These are phyloP conservation scores for Omphaloscelis lunosa DNA, from an alignment of 2,888 invertebrate genomes.

Conservation along the genomic window DNA sequence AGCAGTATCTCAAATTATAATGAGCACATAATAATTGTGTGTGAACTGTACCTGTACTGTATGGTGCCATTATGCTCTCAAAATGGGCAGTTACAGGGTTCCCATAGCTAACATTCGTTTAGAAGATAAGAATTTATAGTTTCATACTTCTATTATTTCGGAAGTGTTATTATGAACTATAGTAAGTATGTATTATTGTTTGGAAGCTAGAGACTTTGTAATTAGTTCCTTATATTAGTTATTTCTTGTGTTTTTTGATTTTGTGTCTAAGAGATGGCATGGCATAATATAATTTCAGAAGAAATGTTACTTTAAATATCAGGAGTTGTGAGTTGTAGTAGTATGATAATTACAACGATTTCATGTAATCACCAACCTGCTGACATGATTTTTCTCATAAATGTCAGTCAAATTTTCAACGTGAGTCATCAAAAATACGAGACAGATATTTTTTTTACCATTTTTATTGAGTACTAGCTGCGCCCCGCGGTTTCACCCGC, in stretches of 20 bases:
- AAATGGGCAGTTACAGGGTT: constrained; percentile 53
- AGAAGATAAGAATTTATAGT: constrained; percentile 54
- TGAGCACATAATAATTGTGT: constrained; percentile 41
- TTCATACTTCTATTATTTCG: constrained; percentile 45
- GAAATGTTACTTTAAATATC: neutral
- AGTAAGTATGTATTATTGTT: neutral
- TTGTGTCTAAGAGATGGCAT: neutral
- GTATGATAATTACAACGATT: neutral
- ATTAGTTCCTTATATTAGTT: neutral
- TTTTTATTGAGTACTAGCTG: no score
- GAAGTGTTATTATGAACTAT: constrained; percentile 21
- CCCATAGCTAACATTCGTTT: constrained; percentile 52
- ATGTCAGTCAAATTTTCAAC: constrained; percentile 15
- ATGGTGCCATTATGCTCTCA: constrained; percentile 42
- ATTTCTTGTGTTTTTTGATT: neutral
- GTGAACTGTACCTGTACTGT: constrained; percentile 43
- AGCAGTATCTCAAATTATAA: constrained; percentile 10
- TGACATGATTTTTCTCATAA: constrained; percentile 10
- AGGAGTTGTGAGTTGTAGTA: no score
- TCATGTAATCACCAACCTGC: constrained; percentile 5
- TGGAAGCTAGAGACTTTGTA: neutral
- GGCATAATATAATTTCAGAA: no score
- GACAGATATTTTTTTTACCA: neutral
- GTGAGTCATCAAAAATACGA: neutral
- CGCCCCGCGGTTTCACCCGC: no score